Conservation (phyloP, 2,797 vertebrate genomes). For the Aulostomus chinensis region DNA sequence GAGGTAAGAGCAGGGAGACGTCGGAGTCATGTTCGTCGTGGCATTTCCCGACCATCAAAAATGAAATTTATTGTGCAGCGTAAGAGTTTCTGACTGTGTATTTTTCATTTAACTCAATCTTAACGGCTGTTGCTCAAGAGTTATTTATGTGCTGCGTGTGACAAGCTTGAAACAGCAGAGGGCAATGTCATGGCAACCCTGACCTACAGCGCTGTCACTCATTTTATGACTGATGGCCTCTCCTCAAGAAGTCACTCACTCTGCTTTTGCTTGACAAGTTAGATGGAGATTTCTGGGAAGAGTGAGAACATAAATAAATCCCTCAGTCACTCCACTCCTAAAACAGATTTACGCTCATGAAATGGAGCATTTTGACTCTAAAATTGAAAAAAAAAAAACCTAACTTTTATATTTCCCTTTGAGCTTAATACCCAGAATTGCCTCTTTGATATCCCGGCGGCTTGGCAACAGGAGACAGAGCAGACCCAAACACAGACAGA, state of each 20-base stretch:
- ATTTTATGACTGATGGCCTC: too few relatives aligned
- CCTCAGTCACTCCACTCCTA: conserved; percentile 5
- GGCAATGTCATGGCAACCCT: conserved; percentile 45
- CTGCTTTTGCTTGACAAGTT: conserved; percentile 1
- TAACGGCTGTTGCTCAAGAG: conserved; percentile 11
- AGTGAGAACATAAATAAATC: conserved; percentile 38
- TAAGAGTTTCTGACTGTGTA: background rate
- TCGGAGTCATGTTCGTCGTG: conserved; percentile 22
- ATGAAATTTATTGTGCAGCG: background rate
- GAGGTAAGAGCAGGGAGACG: background rate
- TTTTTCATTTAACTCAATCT: background rate
- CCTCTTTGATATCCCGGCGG: conserved; percentile 47
- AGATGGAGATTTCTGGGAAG: conserved; percentile 25
- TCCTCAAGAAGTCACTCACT: background rate
- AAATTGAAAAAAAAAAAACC: conserved; percentile 22
- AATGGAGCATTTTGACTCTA: conserved; percentile 31
- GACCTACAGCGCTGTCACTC: background rate
- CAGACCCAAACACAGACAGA: conserved; percentile 30
- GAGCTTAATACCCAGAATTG: conserved; percentile 13
- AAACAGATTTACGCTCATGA: conserved; percentile 32
- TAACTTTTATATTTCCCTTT: conserved; percentile 39
- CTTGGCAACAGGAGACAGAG: conserved; percentile 52
- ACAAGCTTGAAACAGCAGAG: conserved; percentile 60
- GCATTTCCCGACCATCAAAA: background rate
- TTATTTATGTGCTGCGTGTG: conserved; percentile 1